These are phyloP conservation scores for Eulithis testata DNA, from an alignment of 2,888 invertebrate species.

Conservation along the genomic window DNA sequence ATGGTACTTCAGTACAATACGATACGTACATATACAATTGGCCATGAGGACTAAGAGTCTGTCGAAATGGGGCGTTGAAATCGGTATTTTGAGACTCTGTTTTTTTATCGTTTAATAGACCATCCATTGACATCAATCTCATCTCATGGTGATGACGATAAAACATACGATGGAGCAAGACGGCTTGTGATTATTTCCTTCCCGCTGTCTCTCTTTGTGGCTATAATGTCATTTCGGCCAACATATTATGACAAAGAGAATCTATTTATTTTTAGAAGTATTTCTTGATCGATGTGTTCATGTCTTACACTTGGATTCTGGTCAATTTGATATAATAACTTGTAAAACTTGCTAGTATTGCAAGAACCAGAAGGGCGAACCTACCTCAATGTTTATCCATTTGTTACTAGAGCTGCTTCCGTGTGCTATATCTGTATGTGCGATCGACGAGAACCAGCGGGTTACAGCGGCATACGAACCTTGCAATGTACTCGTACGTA, in stretches of 20 bases:
- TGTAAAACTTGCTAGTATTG: neutral
- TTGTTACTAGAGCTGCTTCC: slow-evolving; percentile 25
- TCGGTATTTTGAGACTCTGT: no score
- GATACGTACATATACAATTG: slow-evolving; percentile 1
- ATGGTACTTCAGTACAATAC: slow-evolving; percentile 6
- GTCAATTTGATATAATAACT: neutral
- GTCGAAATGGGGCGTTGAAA: neutral
- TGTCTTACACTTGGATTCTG: no score
- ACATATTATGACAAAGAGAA: no score
- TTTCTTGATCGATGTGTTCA: no score
- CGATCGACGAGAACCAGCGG: slow-evolving; percentile 25
- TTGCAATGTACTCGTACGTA: neutral
- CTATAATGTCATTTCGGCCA: no score
- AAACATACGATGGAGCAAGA: no score
- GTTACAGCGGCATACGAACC: slow-evolving; percentile 3
- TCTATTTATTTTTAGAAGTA: no score
- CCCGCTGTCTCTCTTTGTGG: neutral
- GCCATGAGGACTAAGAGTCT: no score
- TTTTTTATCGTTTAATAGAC: no score
- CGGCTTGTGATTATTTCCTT: no score
- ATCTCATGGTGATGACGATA: no score
- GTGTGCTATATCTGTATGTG: slow-evolving; percentile 33
- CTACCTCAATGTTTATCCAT: slow-evolving; percentile 42
- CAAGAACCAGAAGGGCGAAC: slow-evolving; percentile 18
- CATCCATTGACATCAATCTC: no score